Evolutionary conservation across 2,797 vertebrate species (phyloP).

Genomic region (Limnodromus scolopaceus): DNA sequence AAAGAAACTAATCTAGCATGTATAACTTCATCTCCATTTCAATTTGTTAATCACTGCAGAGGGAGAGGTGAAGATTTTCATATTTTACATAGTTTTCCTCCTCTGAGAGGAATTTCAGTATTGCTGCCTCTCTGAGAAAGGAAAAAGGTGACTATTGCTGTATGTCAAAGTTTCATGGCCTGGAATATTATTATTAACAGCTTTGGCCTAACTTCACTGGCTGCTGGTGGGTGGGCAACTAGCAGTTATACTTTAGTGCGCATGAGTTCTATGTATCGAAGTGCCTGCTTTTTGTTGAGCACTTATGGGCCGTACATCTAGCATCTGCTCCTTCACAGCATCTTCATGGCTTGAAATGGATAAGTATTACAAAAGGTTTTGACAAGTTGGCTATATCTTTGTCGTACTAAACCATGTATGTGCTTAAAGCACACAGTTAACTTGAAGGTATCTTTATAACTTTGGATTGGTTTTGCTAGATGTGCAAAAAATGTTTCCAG

Average conservation of each 20-base stretch:
- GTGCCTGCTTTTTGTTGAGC: neutral
- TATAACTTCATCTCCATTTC: conserved; percentile 13
- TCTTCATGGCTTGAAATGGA: neutral
- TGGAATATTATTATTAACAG: conserved; percentile 10
- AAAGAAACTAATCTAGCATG: neutral
- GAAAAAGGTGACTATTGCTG: neutral
- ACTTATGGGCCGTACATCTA: neutral
- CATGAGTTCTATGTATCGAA: neutral
- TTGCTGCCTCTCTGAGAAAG: neutral
- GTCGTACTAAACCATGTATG: neutral
- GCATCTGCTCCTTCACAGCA: neutral
- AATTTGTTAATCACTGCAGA: conserved; percentile 5
- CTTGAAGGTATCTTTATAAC: conserved; percentile 30
- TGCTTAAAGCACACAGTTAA: conserved; percentile 16
- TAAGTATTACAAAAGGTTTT: conserved; percentile 10
- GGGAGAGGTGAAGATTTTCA: neutral
- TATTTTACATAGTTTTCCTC: neutral
- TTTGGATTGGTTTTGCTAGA: conserved; percentile 48
- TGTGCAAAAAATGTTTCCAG: conserved; percentile 38
- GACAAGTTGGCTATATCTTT: neutral
- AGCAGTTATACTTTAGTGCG: neutral
- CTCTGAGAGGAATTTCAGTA: neutral
- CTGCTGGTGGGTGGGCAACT: neutral
- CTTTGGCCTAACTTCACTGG: neutral
- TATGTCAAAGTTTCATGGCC: conserved; percentile 3